Evolutionary conservation across 2,888 invertebrate genomes (phyloP), one percentile per base, ranked within the genome.

Genomic region (Lasioglossum lativentre): DNA sequence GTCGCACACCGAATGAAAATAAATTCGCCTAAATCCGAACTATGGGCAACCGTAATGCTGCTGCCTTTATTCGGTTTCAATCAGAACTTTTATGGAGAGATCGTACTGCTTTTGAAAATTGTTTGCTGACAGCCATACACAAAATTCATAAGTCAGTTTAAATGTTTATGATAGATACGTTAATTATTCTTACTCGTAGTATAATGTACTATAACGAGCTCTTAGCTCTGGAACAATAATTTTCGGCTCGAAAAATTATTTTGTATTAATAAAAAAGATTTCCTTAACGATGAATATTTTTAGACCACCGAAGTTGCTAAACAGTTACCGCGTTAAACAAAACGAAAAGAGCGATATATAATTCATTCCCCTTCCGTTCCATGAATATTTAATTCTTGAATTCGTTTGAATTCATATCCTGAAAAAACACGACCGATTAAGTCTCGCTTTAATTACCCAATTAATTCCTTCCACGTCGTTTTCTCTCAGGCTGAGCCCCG

Each of bases 401-500:
- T 70, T 70, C 70, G 38, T 70, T 70, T n/a, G 30, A 42, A 38
- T 40, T 79, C 23, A 45, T 30, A 72, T 66, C 34, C 34, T 42
- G 47, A 30, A 56, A 42, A 47, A 75, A 45, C 47, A 14, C n/a
- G 30, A 1, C 47, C 47, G n/a, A 40, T 59, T 47, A 66, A 59
- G 63, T 40, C 14, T n/a, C 47, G 52, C 16, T 14, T 63, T 80
- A 85, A 72, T 80, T 87, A 91, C 91, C 91, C 73, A 85, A 68
- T 87, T 77, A 66, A 90, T 77, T 52, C 78, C 90, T 10, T 83
- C 80, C 30, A 86, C 71, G 19, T 92, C 87, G 72, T 90, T 90
- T 6, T 90, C 89, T 40, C 93, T 85, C 59, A 94, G 76, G 79
- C 92, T 93, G 40, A 94, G 88, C 12, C 91, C 93, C 0, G 94